These are phyloP conservation scores for Peucedramus taeniatus DNA, from an alignment of 2,113 vertebrate genomes.

Conservation along the genomic window DNA sequence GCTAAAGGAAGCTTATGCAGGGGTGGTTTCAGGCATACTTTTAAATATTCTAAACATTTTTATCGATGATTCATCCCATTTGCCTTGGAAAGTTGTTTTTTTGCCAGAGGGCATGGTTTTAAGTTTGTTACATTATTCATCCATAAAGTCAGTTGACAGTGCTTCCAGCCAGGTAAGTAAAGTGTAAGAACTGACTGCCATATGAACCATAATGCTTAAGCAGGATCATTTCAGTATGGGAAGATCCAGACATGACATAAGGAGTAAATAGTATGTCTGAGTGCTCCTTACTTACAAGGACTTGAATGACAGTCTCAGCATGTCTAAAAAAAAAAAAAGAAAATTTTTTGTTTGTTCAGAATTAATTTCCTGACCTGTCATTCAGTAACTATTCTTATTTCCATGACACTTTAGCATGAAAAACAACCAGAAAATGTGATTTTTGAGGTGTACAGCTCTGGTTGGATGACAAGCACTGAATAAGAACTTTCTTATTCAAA, in stretches of 20 bases:
- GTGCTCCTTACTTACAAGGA: background rate
- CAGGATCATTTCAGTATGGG: background rate
- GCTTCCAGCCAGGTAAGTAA: background rate
- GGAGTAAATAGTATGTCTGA: background rate
- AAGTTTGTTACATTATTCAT: conserved; percentile 23
- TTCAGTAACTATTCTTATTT: background rate
- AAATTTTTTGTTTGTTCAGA: background rate
- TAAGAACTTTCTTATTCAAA: background rate
- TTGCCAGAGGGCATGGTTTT: background rate
- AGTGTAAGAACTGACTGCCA: background rate
- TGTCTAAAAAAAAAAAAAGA: background rate
- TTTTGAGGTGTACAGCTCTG: background rate
- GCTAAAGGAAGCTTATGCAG: background rate
- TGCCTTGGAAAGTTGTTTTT: background rate
- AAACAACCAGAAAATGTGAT: background rate
- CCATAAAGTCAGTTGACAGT: background rate
- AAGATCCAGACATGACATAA: background rate
- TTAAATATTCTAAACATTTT: conserved; percentile 11
- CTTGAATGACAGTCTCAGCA: background rate
- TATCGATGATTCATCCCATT: background rate
- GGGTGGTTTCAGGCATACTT: background rate
- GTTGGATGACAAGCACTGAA: background rate
- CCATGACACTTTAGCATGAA: background rate
- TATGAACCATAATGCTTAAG: background rate
- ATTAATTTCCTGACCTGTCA: background rate